Conservation (phyloP, 1,140 invertebrate genomes). For the Carposina sasakii region DNA sequence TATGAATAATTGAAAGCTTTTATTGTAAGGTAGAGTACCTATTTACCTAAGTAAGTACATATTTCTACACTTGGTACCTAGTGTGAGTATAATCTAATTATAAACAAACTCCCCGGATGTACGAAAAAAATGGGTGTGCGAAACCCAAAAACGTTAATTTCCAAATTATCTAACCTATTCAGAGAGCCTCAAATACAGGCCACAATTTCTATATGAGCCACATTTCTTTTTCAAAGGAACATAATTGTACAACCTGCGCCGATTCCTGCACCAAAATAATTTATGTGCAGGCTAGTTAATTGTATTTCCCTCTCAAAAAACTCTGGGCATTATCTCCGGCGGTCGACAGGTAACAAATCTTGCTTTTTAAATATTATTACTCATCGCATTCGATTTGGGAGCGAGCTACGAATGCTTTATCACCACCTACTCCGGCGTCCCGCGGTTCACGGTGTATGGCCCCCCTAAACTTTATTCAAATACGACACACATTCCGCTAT, state of each 20-base stretch:
- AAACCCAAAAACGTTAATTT: too few species aligned
- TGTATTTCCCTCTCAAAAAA: conserved; percentile 64
- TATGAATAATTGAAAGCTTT: too few species aligned
- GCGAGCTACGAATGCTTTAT: conserved; percentile 67
- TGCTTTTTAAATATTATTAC: conserved; percentile 71
- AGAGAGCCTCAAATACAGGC: conserved; percentile 22
- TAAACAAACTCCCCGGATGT: too few species aligned
- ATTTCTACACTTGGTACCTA: too few species aligned
- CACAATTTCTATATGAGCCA: conserved; percentile 43
- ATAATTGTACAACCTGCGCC: conserved; percentile 60
- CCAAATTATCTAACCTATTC: conserved; percentile 45
- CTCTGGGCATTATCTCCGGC: conserved; percentile 53
- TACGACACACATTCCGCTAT: conserved; percentile 57
- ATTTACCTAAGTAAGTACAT: too few species aligned
- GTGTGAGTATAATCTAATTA: too few species aligned
- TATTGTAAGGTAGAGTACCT: too few species aligned
- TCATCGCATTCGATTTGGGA: conserved; percentile 70
- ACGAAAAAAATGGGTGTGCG: too few species aligned
- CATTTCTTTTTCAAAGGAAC: conserved; percentile 38
- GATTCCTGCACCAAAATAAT: conserved; percentile 47
- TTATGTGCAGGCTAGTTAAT: conserved; percentile 58
- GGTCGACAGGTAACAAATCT: conserved; percentile 70
- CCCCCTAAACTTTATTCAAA: conserved; percentile 69
- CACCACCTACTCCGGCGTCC: conserved; percentile 69
- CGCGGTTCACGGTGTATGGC: conserved; percentile 57